A percentile compares a stretch with the other conserved stretches of the same genome.
phyloP scores from a whole-genome alignment of 2,113 vertebrate genomes.

The Etia nguti region DNA sequence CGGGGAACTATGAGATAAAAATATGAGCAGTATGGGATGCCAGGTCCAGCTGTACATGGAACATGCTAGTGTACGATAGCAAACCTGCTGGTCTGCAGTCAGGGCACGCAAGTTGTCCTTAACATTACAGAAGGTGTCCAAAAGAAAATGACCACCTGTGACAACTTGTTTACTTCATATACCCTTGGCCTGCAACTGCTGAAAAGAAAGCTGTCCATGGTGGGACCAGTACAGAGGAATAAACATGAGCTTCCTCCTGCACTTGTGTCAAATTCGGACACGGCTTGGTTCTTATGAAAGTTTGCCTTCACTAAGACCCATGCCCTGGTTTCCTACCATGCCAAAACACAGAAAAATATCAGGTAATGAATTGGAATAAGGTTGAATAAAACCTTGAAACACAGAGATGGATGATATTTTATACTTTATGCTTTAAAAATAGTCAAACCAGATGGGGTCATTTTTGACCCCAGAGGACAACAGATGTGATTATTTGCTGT shows the following conservation, averaged over 20 bases:
- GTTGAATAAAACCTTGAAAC: neutral
- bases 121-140: neutral
- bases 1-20: neutral
- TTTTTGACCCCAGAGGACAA: neutral
- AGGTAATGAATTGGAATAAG: neutral
- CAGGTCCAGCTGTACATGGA: neutral
- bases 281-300: rapidly evolving
- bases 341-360: neutral
- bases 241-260: neutral
- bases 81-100: neutral
- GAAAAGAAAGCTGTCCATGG: neutral
- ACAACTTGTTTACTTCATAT: neutral
- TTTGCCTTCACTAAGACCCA: neutral
- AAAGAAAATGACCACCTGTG: neutral
- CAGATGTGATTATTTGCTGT: neutral
- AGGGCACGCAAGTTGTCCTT: neutral
- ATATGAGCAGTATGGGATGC: neutral
- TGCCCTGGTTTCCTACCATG: rapidly evolving
- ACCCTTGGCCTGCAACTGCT: neutral
- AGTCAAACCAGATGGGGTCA: neutral
- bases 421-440: neutral
- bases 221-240: neutral
- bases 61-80: neutral
- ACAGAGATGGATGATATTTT: neutral
- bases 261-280: neutral